phyloP scores from a whole-genome alignment of 2,113 vertebrate genomes.

The Neolamprologus toae region DNA sequence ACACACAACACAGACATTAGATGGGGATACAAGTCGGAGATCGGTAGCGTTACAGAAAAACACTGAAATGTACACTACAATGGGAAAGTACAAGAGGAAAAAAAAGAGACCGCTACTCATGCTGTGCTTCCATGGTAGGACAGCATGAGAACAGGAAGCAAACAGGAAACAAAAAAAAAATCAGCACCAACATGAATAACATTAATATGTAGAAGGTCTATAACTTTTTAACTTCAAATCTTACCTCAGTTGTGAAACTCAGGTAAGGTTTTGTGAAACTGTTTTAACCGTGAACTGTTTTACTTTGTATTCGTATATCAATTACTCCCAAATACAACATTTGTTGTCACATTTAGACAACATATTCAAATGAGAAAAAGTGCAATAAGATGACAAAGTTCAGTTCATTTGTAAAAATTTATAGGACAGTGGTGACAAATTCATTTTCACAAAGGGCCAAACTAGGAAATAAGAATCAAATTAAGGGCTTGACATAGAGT shows the following conservation, averaged over 20 bases:
- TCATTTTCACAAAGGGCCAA: neutral
- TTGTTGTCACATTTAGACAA: neutral
- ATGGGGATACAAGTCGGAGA: neutral
- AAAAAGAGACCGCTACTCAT: neutral
- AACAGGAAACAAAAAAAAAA: neutral
- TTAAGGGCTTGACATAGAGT: neutral
- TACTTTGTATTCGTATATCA: neutral
- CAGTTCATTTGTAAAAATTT: neutral
- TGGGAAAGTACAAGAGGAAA: neutral
- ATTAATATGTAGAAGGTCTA: neutral
- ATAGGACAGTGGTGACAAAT: neutral
- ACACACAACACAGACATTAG: neutral
- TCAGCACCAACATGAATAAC: neutral
- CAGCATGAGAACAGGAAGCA: neutral
- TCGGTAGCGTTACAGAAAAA: neutral
- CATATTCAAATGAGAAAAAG: neutral
- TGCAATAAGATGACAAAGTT: neutral
- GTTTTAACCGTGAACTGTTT: neutral
- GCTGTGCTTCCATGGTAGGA: neutral
- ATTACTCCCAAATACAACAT: neutral
- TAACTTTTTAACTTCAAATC: neutral
- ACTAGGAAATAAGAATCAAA: neutral
- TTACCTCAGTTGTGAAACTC: neutral
- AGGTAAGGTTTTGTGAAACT: neutral
- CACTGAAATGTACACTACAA: neutral